phyloP scores from a whole-genome alignment of 2,888 invertebrate genomes.

The Drosophila greeni region DNA sequence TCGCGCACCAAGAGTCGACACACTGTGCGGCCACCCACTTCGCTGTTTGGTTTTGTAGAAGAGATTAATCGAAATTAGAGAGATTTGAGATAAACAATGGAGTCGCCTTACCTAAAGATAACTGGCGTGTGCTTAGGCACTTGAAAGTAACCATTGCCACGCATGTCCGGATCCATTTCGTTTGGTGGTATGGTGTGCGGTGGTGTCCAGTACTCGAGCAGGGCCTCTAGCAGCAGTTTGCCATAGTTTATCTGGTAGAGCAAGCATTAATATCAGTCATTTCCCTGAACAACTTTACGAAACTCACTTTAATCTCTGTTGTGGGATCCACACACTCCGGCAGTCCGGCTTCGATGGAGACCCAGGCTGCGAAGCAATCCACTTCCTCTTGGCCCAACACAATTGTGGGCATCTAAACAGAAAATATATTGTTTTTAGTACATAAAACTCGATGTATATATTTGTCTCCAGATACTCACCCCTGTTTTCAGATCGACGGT shows the following conservation, averaged over 20 bases:
- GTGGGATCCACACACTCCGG: conserved; percentile 82
- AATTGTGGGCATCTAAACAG: conserved; percentile 93
- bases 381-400: conserved; percentile 98
- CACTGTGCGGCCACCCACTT: conserved; percentile 96
- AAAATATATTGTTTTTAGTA: conserved; percentile 25
- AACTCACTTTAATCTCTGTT: conserved; percentile 76
- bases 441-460: conserved; percentile 1
- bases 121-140: conserved; percentile 97
- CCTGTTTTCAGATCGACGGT: conserved; percentile 99
- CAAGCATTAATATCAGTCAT: too few relatives aligned
- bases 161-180: conserved; percentile 85
- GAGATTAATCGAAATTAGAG: not conserved
- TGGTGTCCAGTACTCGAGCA: conserved; percentile 96
- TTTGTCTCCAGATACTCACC: conserved; percentile 81
- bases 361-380: conserved; percentile 99
- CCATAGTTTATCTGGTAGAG: conserved; percentile 92
- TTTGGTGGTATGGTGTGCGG: conserved; percentile 83
- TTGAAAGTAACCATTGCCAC: conserved; percentile 89
- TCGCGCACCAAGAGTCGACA: conserved; percentile 94
- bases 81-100: not conserved
- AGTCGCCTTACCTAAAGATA: conserved; percentile 87
- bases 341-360: conserved; percentile 96
- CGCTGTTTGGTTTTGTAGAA: conserved; percentile 81
- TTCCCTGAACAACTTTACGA: fast-evolving
- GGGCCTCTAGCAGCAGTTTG: conserved; percentile 92